Conservation (phyloP, 2,888 invertebrate genomes). For the Lasioglossum leucozonium region DNA sequence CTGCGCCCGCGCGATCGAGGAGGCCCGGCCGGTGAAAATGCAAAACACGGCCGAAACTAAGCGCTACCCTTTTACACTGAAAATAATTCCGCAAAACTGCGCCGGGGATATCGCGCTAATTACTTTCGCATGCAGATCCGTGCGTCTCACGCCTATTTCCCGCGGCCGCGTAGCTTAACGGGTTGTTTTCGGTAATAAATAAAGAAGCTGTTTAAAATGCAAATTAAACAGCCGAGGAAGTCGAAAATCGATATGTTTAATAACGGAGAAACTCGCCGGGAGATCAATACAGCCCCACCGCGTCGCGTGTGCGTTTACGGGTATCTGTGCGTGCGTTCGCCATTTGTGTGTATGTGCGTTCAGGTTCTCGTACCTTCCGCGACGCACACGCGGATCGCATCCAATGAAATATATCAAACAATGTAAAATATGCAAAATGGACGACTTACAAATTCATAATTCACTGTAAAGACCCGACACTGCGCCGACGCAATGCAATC, state of each 20-base stretch:
- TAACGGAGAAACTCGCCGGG: conserved; percentile 9
- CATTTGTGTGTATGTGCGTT: neutral
- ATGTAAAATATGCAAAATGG: conserved; percentile 45
- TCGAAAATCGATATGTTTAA: conserved; percentile 55
- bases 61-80: neutral
- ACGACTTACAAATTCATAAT: conserved; percentile 42
- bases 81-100: conserved; percentile 40
- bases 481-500: conserved; percentile 32
- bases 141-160: conserved; percentile 15
- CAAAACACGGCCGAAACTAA: neutral
- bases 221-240: conserved; percentile 45
- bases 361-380: neutral
- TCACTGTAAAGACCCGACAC: conserved; percentile 17
- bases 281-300: conserved; percentile 27
- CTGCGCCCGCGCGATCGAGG: neutral
- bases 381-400: neutral
- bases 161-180: conserved; percentile 17
- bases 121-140: conserved; percentile 42
- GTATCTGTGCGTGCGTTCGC: neutral
- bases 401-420: conserved; percentile 29
- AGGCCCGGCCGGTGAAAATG: neutral
- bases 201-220: conserved; percentile 56
- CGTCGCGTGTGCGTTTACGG: neutral
- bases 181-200: conserved; percentile 49
- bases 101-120: conserved; percentile 33